Evolutionary conservation across 2,888 invertebrate genomes (phyloP), one percentile per base, ranked within the genome.

Genomic region (Plebejus melissa): DNA sequence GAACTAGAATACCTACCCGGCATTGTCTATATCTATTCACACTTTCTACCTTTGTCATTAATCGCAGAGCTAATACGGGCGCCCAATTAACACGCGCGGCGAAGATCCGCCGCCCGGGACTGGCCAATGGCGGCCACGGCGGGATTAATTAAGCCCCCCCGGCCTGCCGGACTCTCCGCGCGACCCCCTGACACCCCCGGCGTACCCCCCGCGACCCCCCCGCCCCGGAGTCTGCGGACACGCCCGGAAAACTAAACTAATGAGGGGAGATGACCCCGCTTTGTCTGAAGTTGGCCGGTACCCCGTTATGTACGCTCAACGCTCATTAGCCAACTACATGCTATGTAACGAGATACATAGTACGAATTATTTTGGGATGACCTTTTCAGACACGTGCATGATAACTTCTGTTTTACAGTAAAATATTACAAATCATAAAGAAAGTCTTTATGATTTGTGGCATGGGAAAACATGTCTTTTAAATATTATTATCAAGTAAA

Each of bases 241-340:
- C 91, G 92, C 93, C 91, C 92, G 93, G 92, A 91, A 93, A 93
- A 93, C 93, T 93, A 93, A 93, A 93, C 91, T 93, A 93, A 93
- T 93, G 93, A 93, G 93, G 93, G 93, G 93, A 93, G 93, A 93
- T 93, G 93, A 93, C 93, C 93, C 91, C 91, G 81, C 81, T 82
- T 82, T 83, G 82, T 82, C 81, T 81, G 81, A 5, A 65, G 32
- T 36, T 32, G 32, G 65, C 32, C 65, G 32, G 88, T 87, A 86
- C 83, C 54, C 83, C 83, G 87, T 88, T 90, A 89, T 90, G 87
- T 90, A 82, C 28, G 5, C 50, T 46, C n/a, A 46, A 46, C 46
- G 38, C 50, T 72, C 50, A 71, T 71, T 71, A 71, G 71, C 71
- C 22, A 11, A 5, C 32, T 36, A 69, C 16, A 32, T 16, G 2